Base-by-base conservation (phyloP, 92 coral and sea anemone species). In the Actinostola sp. region DNA sequence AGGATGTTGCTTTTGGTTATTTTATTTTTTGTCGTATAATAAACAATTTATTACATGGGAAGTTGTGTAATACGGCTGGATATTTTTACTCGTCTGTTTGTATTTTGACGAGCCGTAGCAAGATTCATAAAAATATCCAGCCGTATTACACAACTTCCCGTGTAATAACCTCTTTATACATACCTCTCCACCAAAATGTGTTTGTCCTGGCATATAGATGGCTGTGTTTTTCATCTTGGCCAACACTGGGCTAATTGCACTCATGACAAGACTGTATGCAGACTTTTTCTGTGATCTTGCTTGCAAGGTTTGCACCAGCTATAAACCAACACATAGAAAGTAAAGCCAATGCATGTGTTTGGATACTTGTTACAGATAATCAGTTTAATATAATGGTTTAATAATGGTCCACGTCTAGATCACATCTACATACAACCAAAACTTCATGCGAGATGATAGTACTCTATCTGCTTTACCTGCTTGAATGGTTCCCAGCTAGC, bases 171-270 rank as follows among this genome's bases (percentile, higher is more conserved):
- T 39, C 14, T 39, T 14, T 7, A 39, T 4, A 10, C 60, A 20
- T 77, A 88, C 98, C 92, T 88, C 84, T 53, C 92, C 92, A 72
- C 84, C 85, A 71, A 87, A 88, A 73, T 92, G 93, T 65, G 91
- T 87, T 72, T 94, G 98, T 43, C 98, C 98, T 34, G 98, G 98
- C 97, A 94, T 88, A 89, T 94, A 92, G 39, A 94, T 89, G 55
- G 91, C 93, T 19, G 95, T 88, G 64, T 82, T 79, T 67, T 88
- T 94, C 81, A 94, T 82, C 70, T 78, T 91, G 42, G 86, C 72
- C 34, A 94, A 82, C 34, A 88, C 65, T 14, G 98, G 98, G 57
- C 98, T 94, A 63, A 94, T 94, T 34, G 89, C 98, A 55, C 82
- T 91, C 97, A 94, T 84, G 21, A 81, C 84, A 3, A 94, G 89